These are phyloP conservation scores for Catharus fuscescens DNA, from an alignment of 2,113 vertebrate genomes.

Conservation along the genomic window DNA sequence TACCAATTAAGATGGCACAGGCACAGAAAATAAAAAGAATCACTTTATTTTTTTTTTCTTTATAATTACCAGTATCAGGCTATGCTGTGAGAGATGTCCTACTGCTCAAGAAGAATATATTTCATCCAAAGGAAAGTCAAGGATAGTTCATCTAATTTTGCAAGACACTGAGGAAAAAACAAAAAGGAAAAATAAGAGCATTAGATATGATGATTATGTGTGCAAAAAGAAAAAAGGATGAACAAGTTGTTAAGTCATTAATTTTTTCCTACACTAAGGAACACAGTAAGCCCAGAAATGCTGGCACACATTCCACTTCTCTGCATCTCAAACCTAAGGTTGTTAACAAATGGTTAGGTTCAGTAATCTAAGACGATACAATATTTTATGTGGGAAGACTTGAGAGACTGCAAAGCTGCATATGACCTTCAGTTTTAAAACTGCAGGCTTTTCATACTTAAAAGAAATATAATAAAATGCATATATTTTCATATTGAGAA, in stretches of 20 bases:
- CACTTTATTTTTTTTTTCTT: background rate
- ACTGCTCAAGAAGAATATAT: background rate
- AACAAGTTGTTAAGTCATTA: background rate
- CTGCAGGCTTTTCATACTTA: rapidly evolving
- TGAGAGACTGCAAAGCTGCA: background rate
- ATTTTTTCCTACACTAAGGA: background rate
- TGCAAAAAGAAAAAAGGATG: background rate
- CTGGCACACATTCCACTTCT: background rate
- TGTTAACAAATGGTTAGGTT: background rate
- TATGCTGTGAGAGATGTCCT: background rate
- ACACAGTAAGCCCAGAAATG: background rate
- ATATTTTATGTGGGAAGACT: background rate
- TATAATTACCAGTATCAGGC: background rate
- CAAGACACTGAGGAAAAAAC: background rate
- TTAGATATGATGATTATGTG: background rate
- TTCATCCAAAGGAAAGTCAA: background rate
- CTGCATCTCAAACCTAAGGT: background rate
- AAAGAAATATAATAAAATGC: background rate
- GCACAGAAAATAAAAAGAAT: background rate
- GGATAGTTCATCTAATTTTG: background rate
- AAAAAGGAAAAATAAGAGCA: background rate
- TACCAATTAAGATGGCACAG: slow-evolving; percentile 14
- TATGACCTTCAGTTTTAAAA: background rate
- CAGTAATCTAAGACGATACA: background rate
- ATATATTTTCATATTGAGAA: background rate